A percentile compares a stretch with the other conserved stretches of the same genome.
Conservation (phyloP, 2,888 invertebrate genomes). For the Macrophya annulata region DNA sequence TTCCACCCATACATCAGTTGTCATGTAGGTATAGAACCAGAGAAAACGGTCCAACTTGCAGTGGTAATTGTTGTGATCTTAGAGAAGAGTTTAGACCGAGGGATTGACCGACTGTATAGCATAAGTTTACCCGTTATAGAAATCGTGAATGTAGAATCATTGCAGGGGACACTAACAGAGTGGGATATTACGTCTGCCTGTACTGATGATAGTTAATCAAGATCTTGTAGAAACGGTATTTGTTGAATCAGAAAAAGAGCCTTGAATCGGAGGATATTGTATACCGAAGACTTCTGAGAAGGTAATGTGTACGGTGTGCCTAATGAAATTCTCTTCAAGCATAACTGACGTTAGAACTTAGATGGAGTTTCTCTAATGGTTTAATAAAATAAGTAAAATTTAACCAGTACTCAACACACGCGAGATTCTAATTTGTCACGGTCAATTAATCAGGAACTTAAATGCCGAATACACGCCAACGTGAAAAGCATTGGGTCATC, state of each 20-base stretch:
- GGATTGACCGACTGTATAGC: background rate
- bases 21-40: background rate
- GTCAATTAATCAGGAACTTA: constrained; percentile 16
- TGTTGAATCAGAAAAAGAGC: constrained; percentile 2
- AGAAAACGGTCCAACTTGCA: background rate
- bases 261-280: background rate
- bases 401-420: background rate
- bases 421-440: constrained; percentile 1
- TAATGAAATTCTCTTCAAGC: background rate
- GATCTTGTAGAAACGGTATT: background rate
- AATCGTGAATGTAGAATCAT: background rate
- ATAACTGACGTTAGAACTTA: background rate
- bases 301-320: background rate
- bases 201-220: background rate
- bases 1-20: background rate
- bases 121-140: background rate
- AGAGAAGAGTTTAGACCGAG: background rate
- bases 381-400: background rate
- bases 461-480: constrained; percentile 4
- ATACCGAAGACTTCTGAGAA: background rate
- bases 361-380: background rate
- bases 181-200: background rate
- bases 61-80: background rate
- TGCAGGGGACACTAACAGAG: background rate
- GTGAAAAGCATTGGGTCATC: background rate